Evolutionary conservation across 2,888 invertebrate genomes (phyloP), one percentile per base, ranked within the genome.

Genomic region (Urechis unicinctus): DNA sequence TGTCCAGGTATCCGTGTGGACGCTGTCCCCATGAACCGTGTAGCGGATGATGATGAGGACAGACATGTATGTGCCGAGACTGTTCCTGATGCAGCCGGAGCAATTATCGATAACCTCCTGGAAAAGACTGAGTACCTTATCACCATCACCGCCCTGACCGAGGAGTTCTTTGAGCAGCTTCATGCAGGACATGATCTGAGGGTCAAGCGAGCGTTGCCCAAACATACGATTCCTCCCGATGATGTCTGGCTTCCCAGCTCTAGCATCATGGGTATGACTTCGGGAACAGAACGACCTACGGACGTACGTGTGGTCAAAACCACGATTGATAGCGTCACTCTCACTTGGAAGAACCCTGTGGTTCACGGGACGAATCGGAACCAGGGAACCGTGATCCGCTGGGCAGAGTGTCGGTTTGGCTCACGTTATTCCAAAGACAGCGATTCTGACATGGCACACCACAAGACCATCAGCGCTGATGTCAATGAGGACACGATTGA

Each of bases 301-400:
- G 70, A 72, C 51, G 22, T 64, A 5, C 51, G 28, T 44, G 30
- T 52, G 21, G 61, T 64, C 1, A 61, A 67, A 50, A 65, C 71
- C 4, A 68, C 68, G 21, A 66, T 67, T 30, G 66, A 73, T 30
- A 68, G 72, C 21, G 55, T 77, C 50, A 68, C 68, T 30, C 48
- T 78, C 25, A 61, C 59, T 21, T 78, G 78, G 78, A 69, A 69
- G 3, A 69, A 73, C n/a, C 69, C 77, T 0, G 66, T 69, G 49
- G 77, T 75, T 21, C 69, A 73, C 59, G 78, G 78, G 6, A 72
- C 75, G 17, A 78, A 77, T 60, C 68, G 72, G 50, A 66, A 77
- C 9, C 66, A 67, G 45, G 71, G 73, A 28, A 71, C 72, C 43
- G 69, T 75, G 29, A 70, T 78, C 9, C 66, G 75, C 5, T 78